phyloP scores from a whole-genome alignment of 2,113 vertebrate species.

The Anarhynchus alexandrinus region DNA sequence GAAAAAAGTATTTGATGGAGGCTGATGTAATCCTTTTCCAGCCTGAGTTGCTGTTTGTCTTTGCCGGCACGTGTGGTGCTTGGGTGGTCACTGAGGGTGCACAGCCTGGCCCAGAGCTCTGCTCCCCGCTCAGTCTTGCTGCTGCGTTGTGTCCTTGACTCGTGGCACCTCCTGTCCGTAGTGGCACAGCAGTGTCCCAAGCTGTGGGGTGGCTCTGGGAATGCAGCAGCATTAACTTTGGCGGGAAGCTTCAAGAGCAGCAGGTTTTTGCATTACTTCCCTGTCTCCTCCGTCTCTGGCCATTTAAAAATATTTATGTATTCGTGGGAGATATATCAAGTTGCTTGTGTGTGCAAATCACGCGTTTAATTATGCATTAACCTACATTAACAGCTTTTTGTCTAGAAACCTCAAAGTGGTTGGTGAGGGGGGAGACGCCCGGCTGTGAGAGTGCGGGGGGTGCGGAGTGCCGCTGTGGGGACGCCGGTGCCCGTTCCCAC shows the following conservation, averaged over 20 bases:
- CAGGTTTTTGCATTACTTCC: background rate
- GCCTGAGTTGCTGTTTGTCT: background rate
- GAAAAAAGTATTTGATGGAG: background rate
- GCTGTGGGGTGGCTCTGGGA: background rate
- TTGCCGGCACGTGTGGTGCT: background rate
- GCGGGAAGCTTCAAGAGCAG: background rate
- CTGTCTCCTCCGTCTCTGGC: background rate
- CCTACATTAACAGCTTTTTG: background rate
- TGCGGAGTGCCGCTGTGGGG: accelerated
- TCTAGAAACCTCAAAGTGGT: background rate
- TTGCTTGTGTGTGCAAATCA: background rate
- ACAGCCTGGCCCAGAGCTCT: background rate
- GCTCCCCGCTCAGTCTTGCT: no score
- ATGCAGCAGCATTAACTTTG: accelerated
- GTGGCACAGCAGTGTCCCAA: background rate
- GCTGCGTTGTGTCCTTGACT: accelerated
- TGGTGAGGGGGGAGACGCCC: background rate
- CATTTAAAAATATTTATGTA: background rate
- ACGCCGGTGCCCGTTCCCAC: background rate
- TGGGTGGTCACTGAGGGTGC: background rate
- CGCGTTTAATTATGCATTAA: background rate
- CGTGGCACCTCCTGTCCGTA: accelerated
- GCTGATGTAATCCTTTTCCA: background rate
- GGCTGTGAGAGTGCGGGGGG: no score
- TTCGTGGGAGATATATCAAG: background rate